Evolutionary conservation across 2,888 invertebrate genomes (phyloP).

Genomic region (Theodoxus fluviatilis): DNA sequence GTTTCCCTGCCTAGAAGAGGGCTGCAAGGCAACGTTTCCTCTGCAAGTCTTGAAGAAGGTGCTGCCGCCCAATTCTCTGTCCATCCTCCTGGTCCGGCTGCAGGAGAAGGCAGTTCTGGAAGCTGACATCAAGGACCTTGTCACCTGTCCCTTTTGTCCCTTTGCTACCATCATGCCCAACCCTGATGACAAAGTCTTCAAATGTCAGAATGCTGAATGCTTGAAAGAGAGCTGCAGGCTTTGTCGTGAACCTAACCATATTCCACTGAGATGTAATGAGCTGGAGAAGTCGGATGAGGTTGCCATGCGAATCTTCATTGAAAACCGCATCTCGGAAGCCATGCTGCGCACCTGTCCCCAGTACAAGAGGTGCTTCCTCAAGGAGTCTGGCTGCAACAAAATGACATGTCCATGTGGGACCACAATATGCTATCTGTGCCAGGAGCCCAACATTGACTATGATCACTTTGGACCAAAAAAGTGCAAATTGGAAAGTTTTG

Average conservation of each 20-base stretch:
- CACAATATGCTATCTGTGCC: conserved; percentile 61
- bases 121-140: conserved; percentile 70
- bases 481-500: too few species aligned
- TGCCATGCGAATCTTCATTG: conserved; percentile 66
- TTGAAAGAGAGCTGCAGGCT: conserved; percentile 71
- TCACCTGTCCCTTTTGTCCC: conserved; percentile 71
- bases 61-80: conserved; percentile 59
- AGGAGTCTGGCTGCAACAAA: conserved; percentile 62
- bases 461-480: too few species aligned
- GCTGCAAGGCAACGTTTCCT: conserved; percentile 57
- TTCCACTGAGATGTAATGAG: conserved; percentile 66
- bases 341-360: conserved; percentile 57
- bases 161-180: conserved; percentile 69
- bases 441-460: conserved; percentile 67
- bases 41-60: conserved; percentile 61
- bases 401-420: conserved; percentile 63
- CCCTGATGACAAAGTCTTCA: conserved; percentile 66
- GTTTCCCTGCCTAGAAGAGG: conserved; percentile 67
- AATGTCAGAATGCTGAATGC: conserved; percentile 71
- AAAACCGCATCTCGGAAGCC: conserved; percentile 68
- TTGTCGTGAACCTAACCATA: conserved; percentile 70
- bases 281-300: conserved; percentile 59
- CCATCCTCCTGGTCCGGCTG: conserved; percentile 63
- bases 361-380: conserved; percentile 56
- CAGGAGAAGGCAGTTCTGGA: conserved; percentile 69